Evolutionary conservation across 2,888 invertebrate genomes (phyloP).

Genomic region (Acronicta psi): DNA sequence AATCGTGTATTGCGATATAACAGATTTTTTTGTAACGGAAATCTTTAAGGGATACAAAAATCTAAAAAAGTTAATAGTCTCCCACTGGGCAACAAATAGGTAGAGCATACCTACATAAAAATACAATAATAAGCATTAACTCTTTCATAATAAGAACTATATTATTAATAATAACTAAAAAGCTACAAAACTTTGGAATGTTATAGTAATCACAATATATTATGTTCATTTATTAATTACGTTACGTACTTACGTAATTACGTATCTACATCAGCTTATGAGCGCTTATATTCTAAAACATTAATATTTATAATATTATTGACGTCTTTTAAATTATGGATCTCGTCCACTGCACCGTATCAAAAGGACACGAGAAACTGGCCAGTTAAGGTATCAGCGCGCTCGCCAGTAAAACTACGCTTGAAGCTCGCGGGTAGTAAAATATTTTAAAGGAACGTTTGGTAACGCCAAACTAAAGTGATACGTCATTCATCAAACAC

Average conservation of each 20-base stretch:
- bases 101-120: not conserved
- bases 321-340: not conserved
- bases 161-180: constrained; percentile 10
- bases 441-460: too few relatives aligned
- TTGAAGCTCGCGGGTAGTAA: too few relatives aligned
- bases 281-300: constrained; percentile 23
- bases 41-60: too few relatives aligned
- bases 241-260: constrained; percentile 39
- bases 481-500: too few relatives aligned
- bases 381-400: too few relatives aligned
- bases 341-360: not conserved
- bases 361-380: not conserved
- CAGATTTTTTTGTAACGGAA: too few relatives aligned
- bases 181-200: constrained; percentile 64
- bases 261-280: constrained; percentile 32
- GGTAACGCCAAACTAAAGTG: too few relatives aligned
- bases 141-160: constrained; percentile 15
- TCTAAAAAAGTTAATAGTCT: too few relatives aligned
- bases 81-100: too few relatives aligned
- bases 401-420: too few relatives aligned
- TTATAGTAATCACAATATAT: constrained; percentile 59
- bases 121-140: too few relatives aligned
- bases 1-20: too few relatives aligned
- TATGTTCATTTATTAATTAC: constrained; percentile 26
- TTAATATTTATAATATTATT: not conserved